A percentile compares a stretch with the other conserved stretches of the same genome.
These are phyloP conservation scores for Bufo gargarizans DNA, from an alignment of 2,113 vertebrate genomes.

Conservation along the genomic window DNA sequence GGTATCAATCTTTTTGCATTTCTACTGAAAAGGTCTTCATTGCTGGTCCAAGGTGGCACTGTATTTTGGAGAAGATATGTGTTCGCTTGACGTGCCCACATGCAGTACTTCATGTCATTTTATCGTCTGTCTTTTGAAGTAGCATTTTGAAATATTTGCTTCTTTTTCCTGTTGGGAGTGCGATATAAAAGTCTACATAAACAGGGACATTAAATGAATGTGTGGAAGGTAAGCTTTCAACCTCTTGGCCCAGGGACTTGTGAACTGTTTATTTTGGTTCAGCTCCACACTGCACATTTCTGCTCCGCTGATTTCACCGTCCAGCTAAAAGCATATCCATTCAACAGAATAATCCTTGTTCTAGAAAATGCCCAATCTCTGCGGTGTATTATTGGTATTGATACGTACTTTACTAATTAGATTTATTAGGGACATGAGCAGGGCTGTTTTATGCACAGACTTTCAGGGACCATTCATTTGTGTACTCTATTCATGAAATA, in stretches of 20 bases:
- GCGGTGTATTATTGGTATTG: neutral
- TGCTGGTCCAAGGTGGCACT: neutral
- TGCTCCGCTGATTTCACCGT: slow-evolving; percentile 24
- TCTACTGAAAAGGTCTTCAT: too few species aligned
- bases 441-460: neutral
- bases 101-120: slow-evolving; percentile 4
- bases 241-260: neutral
- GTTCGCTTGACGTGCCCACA: neutral
- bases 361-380: neutral
- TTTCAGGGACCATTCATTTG: neutral
- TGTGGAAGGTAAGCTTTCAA: slow-evolving; percentile 47
- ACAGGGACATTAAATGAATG: slow-evolving; percentile 26
- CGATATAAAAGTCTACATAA: slow-evolving; percentile 50
- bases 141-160: slow-evolving; percentile 12
- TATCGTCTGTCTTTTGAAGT: neutral
- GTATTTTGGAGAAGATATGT: neutral
- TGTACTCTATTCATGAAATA: neutral
- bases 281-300: slow-evolving; percentile 48
- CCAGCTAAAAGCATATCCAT: slow-evolving; percentile 48
- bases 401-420: slow-evolving; percentile 39
- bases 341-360: slow-evolving; percentile 15
- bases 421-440: neutral
- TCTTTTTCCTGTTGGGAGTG: slow-evolving; percentile 22
- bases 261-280: slow-evolving; percentile 45
- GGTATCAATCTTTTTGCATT: neutral